A percentile compares a stretch with the other conserved stretches of the same genome.
Evolutionary conservation across 2,113 vertebrate species (phyloP).

Genomic region (Spilogale gracilis): DNA sequence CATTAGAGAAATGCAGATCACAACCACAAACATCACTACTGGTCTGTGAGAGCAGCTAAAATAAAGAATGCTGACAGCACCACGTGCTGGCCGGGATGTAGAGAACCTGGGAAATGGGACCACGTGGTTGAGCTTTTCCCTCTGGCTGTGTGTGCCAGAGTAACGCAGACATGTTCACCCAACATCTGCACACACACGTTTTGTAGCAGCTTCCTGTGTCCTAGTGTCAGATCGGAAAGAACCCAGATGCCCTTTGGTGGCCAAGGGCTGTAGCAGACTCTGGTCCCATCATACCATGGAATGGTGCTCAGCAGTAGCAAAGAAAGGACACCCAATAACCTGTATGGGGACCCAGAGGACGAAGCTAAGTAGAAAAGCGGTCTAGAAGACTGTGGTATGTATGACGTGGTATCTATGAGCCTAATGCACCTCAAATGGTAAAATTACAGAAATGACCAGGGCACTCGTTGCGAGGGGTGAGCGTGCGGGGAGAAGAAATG

Average conservation of each 20-base stretch:
- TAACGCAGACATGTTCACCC: accelerated
- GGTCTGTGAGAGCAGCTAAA: not conserved
- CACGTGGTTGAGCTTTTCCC: accelerated
- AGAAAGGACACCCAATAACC: accelerated
- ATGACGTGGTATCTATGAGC: accelerated
- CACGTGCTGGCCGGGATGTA: not conserved
- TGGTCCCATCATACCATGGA: accelerated
- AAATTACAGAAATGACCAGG: accelerated
- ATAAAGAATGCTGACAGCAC: not conserved
- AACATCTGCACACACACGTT: accelerated
- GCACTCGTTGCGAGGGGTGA: accelerated
- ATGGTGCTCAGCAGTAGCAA: not conserved
- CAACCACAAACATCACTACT: not conserved
- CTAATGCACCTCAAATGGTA: not conserved
- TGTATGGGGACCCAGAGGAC: not conserved
- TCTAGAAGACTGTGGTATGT: accelerated
- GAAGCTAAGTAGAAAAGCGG: no score
- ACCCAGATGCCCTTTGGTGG: not conserved
- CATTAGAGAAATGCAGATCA: not conserved
- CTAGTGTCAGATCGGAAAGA: no score
- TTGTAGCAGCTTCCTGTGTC: not conserved
- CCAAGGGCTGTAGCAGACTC: accelerated
- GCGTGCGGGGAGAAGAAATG: accelerated
- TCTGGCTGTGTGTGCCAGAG: no score
- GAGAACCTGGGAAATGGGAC: not conserved